Conservation (phyloP, 2,888 invertebrate species). For the Volucella bombylans region DNA sequence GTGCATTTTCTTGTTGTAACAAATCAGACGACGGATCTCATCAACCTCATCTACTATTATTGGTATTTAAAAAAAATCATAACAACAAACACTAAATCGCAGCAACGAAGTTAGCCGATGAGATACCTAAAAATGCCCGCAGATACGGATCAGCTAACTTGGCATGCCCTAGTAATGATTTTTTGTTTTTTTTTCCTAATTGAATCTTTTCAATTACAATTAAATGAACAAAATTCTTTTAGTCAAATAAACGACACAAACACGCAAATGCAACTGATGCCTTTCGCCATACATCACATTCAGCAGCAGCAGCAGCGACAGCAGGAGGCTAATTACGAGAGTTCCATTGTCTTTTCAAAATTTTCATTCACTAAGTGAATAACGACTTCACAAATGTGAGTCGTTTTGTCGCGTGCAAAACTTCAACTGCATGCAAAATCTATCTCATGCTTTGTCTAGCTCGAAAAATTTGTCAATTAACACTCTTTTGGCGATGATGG, state of each 20-base stretch:
- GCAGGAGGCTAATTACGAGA: slow-evolving; percentile 58
- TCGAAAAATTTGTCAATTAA: slow-evolving; percentile 74
- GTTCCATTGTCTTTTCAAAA: slow-evolving; percentile 70
- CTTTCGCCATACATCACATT: slow-evolving; percentile 71
- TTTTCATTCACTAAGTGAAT: slow-evolving; percentile 66
- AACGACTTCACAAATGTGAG: slow-evolving; percentile 24
- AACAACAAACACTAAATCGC: no score
- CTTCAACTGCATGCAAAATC: slow-evolving; percentile 71
- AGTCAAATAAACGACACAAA: slow-evolving; percentile 34
- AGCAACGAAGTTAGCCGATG: background rate
- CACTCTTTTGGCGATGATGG: slow-evolving; percentile 56
- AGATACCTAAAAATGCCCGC: background rate
- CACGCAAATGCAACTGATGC: slow-evolving; percentile 68
- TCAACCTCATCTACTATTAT: no score
- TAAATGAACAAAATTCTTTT: slow-evolving; percentile 56
- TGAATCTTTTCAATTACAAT: slow-evolving; percentile 53
- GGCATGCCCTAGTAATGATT: background rate
- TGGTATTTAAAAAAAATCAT: no score
- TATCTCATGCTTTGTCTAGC: slow-evolving; percentile 74
- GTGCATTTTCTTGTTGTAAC: no score
- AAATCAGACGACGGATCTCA: no score
- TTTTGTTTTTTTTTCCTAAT: slow-evolving; percentile 11
- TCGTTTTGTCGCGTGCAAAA: slow-evolving; percentile 71
- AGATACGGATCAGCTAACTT: background rate
- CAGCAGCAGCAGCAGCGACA: no score